Evolutionary conservation across 2,888 invertebrate species (phyloP), one percentile per base, ranked within the genome.

Genomic region (Ophonus ardosiacus): DNA sequence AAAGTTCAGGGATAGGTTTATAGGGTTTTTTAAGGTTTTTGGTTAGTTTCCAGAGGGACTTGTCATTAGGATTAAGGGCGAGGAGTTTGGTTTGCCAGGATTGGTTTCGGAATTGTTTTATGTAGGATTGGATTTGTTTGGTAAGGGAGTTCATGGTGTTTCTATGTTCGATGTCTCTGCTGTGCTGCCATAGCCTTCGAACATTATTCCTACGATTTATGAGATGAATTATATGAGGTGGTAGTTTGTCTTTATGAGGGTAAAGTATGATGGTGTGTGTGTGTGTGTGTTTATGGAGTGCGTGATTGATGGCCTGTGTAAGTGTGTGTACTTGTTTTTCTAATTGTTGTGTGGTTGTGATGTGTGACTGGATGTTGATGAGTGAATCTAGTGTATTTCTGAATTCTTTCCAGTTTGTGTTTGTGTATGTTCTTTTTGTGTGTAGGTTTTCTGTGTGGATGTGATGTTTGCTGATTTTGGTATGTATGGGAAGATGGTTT

Each of bases 401-500:
- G 38, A 68, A 85, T n/a, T 63, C 38, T 5, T 61, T 10, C 84
- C 84, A 86, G 59, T 80, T 31, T 15, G 86, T 86, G 15, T 85
- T n/a, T 65, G 51, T 78, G 40, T 79, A 84, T 10, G 59, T 59
- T 13, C 63, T 24, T 10, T 17, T 79, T 38, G 57, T 18, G 31
- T 38, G 21, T 10, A 56, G 56, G 40, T 13, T n/a, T n/a, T 59
- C 17, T 4, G 59, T 1, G n/a, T 59, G 59, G 4, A 17, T 59
- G 17, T 15, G 6, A 17, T 59, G n/a, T 15, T 7, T 2, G 17
- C 17, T 59, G n/a, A 59, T 6, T 59, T 59, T 59, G 17, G 17
- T 15, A n/a, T 6, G 10, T 6, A 57, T 57, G 10, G 57, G 57
- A 57, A 15, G 5, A 15, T 88, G 88, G 74, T 88, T 88, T 0